Base-by-base conservation (phyloP, 2,888 invertebrate species). In the Ichneumoninae sp. region DNA sequence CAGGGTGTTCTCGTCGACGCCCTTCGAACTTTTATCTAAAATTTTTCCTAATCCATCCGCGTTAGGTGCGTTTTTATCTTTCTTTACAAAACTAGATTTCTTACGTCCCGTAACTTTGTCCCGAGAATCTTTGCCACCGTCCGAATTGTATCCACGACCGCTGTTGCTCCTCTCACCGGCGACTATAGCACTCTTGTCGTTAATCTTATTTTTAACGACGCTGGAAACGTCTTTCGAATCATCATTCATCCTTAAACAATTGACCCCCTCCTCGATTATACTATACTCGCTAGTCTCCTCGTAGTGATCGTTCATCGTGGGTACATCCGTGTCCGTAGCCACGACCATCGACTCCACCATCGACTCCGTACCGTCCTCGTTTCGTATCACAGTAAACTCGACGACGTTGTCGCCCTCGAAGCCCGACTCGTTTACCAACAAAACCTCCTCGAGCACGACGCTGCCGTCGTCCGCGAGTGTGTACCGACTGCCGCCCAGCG, bases 301-400 rank as follows among this genome's bases (percentile, higher is more conserved):
- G 70, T 75, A 84, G 70, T 85, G 54, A 60, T 84, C 79, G 62
- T 83, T 72, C 26, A 66, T 62, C 1, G 57, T 26, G 47, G 66
- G 22, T 8, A 75, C 83, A 8, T 85, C 75, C 44, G 68, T 47
- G 30, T 82, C 83, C 6, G 69, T 30, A 19, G 74, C 70, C 0
- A 82, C 79, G 40, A 82, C 82, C 84, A 84, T 84, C 1, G 84
- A 80, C 54, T 81, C 83, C 5, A 90, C 85, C 89, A 91, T 89
- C 5, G 92, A 90, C 33, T 92, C 89, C 0, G 88, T 87, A 0
- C 87, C 89, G 79, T 90, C 89, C 30, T 91, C 90, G 76, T 88
- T 91, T 72, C 90, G 86, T 86, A 93, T 91, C 77, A 92, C 90
- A 83, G 92, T 91, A 83, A 89, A 91, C 83, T 92, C 91, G 57